Conservation (phyloP, 2,797 vertebrate species). For the Hoplostethus mediterraneus region DNA sequence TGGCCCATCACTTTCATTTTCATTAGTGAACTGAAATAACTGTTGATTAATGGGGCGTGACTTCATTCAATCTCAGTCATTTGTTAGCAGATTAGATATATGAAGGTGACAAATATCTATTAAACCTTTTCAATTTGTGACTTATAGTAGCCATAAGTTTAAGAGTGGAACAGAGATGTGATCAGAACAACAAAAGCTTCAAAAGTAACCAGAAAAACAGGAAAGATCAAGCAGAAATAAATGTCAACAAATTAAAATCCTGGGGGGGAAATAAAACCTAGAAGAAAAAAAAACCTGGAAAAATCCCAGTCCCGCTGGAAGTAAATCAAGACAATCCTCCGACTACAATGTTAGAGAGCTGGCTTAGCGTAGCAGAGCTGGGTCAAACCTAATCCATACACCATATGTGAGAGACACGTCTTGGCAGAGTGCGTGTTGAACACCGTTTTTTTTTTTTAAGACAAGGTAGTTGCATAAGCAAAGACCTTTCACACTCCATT, state of each 20-base stretch:
- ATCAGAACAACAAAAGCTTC: no score
- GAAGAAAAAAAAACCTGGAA: no score
- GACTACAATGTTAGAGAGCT: background rate
- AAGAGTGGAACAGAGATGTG: no score
- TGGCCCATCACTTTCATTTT: conserved; percentile 36
- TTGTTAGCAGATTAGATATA: background rate
- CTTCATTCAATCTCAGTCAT: conserved; percentile 4
- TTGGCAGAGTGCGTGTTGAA: conserved; percentile 1
- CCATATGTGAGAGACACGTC: background rate
- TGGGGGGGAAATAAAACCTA: no score
- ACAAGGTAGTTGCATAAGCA: conserved; percentile 36
- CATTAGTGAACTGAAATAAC: conserved; percentile 22
- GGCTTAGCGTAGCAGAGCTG: conserved; percentile 16
- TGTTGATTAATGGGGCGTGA: conserved; percentile 12
- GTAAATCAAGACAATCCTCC: no score
- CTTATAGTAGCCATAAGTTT: no score
- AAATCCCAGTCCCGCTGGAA: no score
- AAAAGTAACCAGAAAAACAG: no score
- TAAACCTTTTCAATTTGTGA: no score
- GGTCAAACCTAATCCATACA: conserved; percentile 8
- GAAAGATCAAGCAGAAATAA: no score
- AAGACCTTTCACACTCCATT: conserved; percentile 28
- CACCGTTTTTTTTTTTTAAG: conserved; percentile 14
- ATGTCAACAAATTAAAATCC: no score
- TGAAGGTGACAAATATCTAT: background rate